Percentiles rank a stretch among this genome's conserved stretches.
phyloP scores from a whole-genome alignment of 35 echinoderm and acorn worm species.

The Strongylocentrotus purpuratus region DNA sequence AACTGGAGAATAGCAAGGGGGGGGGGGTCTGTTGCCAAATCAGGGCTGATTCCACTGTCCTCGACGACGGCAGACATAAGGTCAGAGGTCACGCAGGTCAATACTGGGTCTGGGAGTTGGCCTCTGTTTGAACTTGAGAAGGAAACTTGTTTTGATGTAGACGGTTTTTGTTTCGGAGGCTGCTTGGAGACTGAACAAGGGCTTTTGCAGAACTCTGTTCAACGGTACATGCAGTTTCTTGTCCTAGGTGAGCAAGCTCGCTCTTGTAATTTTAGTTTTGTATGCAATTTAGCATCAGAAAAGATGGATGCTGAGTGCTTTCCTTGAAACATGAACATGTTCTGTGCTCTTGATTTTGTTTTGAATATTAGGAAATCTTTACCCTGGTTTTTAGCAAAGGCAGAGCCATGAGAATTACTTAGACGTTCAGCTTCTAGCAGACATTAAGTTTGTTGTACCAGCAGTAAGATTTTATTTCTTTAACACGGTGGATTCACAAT shows the following conservation, averaged over 20 bases:
- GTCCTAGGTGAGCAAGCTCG: not conserved
- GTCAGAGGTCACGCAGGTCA: not conserved
- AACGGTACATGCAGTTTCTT: not conserved
- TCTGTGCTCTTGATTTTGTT: no score
- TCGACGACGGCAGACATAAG: not conserved
- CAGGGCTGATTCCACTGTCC: not conserved
- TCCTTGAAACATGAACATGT: not conserved
- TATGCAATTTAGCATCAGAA: no score
- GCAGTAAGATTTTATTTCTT: no score
- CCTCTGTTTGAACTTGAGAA: not conserved
- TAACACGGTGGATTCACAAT: no score
- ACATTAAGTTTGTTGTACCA: no score
- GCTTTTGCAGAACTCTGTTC: not conserved
- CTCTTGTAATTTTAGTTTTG: not conserved
- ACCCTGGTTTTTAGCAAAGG: no score
- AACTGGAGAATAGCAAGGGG: not conserved
- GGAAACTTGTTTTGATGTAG: slow-evolving; percentile 8
- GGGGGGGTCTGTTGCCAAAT: not conserved
- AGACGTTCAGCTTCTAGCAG: no score
- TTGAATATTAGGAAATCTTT: no score
- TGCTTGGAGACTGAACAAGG: not conserved
- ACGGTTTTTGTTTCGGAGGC: not conserved
- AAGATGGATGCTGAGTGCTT: not conserved
- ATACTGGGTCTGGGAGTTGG: not conserved
- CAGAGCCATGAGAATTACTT: no score